A percentile compares a stretch with the other conserved stretches of the same genome.
These are phyloP conservation scores for Luperina testacea DNA, from an alignment of 2,888 invertebrate species.

Conservation along the genomic window DNA sequence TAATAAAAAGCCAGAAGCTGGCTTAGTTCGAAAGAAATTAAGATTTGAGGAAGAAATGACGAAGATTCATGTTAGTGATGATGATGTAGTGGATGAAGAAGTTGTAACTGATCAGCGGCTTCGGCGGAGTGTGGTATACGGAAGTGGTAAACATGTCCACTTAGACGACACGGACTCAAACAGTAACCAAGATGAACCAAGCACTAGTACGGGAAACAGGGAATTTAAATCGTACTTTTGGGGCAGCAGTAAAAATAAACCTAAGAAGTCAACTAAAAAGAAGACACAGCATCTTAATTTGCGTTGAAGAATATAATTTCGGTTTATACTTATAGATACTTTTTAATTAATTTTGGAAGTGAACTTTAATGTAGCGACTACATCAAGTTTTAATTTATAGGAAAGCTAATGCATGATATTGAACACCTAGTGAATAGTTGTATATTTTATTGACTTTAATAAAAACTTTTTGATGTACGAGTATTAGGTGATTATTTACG, in stretches of 20 bases:
- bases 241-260: slow-evolving; percentile 73
- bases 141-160: slow-evolving; percentile 45
- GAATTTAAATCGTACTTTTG: slow-evolving; percentile 75
- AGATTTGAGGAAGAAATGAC: slow-evolving; percentile 76
- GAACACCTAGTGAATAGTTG: not conserved
- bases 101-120: not conserved
- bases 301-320: slow-evolving; percentile 25
- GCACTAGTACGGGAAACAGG: slow-evolving; percentile 59
- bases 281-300: slow-evolving; percentile 56
- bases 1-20: slow-evolving; percentile 29
- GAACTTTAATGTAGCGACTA: not conserved
- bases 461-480: slow-evolving; percentile 12
- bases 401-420: not conserved
- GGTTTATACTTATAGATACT: not conserved
- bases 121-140: slow-evolving; percentile 52
- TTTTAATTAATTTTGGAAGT: slow-evolving; percentile 13
- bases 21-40: slow-evolving; percentile 37
- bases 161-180: slow-evolving; percentile 57
- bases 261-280: slow-evolving; percentile 73
- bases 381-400: not conserved
- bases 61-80: slow-evolving; percentile 67
- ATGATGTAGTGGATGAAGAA: slow-evolving; percentile 49
- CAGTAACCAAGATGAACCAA: slow-evolving; percentile 65
- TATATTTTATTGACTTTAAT: slow-evolving; percentile 20
- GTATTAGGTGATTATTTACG: slow-evolving; percentile 40